These are phyloP conservation scores for Eupeodes luniger DNA, from an alignment of 2,888 invertebrate species.

Conservation along the genomic window DNA sequence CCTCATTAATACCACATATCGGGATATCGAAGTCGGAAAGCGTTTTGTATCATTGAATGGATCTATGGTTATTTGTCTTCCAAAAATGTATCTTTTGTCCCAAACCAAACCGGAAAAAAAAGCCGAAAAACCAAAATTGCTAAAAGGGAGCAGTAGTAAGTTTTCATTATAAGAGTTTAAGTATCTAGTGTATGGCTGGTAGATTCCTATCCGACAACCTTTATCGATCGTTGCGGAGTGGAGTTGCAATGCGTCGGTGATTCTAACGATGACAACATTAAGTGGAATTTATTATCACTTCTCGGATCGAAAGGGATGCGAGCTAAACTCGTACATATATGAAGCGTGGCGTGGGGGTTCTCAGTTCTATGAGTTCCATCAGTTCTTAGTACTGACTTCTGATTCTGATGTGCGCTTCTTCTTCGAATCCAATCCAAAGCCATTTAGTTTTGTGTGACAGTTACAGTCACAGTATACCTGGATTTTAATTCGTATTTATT, in stretches of 20 bases:
- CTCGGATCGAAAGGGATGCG: slow-evolving; percentile 36
- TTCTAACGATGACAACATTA: slow-evolving; percentile 72
- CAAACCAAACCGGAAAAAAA: neutral
- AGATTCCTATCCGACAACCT: slow-evolving; percentile 17
- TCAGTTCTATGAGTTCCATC: neutral
- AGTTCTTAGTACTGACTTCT: too few relatives aligned
- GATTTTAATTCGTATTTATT: slow-evolving; percentile 74
- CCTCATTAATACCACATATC: slow-evolving; percentile 68
- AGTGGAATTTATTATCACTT: slow-evolving; percentile 73
- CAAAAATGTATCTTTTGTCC: slow-evolving; percentile 44
- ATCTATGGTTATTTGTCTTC: slow-evolving; percentile 27
- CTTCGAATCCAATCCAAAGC: neutral
- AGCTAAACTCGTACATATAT: slow-evolving; percentile 17
- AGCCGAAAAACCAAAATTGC: slow-evolving; percentile 35
- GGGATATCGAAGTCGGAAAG: neutral
- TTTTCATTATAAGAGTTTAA: neutral
- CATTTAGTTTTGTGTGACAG: slow-evolving; percentile 50
- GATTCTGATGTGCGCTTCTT: neutral
- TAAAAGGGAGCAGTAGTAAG: slow-evolving; percentile 37
- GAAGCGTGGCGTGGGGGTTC: slow-evolving; percentile 64
- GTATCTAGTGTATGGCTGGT: neutral
- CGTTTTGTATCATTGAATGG: slow-evolving; percentile 29
- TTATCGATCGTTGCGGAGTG: slow-evolving; percentile 23
- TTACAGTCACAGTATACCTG: slow-evolving; percentile 55
- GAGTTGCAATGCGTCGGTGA: slow-evolving; percentile 71